Base-by-base conservation (phyloP, 2,888 invertebrate genomes). In the Diarsia rubi region DNA sequence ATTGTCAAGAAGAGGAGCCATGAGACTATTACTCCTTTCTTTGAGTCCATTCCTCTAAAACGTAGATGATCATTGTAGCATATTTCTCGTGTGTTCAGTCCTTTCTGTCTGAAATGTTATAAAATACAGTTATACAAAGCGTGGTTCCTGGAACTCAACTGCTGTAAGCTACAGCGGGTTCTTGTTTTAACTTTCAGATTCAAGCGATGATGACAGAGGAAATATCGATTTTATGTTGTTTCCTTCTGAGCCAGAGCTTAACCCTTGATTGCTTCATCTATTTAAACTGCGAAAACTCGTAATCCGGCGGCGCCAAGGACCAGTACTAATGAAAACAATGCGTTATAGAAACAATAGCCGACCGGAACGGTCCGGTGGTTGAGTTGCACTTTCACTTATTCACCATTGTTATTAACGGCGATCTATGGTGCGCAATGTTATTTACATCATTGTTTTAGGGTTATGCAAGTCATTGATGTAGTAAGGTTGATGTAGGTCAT, bases 381-480 rank as follows among this genome's bases (percentile, higher is more conserved):
- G 88, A 90, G 92, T 86, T 92, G 92, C 92, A 96, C 96, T 96
- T 96, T 96, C 96, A 93, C 96, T 95, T 86, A 89, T 86, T 83
- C 91, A 86, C 90, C 93, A 90, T 95, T 96, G 96, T 95, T 95
- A 93, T 90, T 92, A 93, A 93, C 93, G 92, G 91, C 88, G 90
- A 92, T 93, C 92, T 92, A 90, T 91, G 89, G 90, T 90, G 86
- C 89, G 74, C 83, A 86, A 74, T 73, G 87, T 89, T 89, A 81
- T 88, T 90, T 92, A 90, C 90, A 89, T 93, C 91, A 94, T 90
- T 91, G 91, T 93, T 83, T 82, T 74, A 87, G 79, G 79, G 82
- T 94, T 95, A 91, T 91, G 91, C 92, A 95, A 95, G 88, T 85
- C 75, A 81, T 86, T 88, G 83, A 86, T 84, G 75, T 49, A 84